Base-by-base conservation (phyloP, 2,113 vertebrate species). In the Tachuris rubrigastra region DNA sequence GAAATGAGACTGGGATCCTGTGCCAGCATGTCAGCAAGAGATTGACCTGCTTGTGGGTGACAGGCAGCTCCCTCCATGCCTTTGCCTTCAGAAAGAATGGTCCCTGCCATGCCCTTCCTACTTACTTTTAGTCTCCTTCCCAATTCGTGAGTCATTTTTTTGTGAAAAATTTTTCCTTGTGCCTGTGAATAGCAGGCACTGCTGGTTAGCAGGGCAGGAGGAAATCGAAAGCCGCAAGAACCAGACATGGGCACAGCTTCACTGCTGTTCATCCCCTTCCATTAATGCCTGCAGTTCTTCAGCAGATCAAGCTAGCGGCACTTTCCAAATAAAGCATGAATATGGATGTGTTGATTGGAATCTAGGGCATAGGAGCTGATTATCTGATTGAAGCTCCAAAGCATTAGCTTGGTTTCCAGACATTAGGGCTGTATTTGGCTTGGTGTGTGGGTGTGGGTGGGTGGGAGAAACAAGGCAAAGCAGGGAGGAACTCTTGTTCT, bases 291-390 rank as follows among this genome's bases (percentile, higher is more conserved):
- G 33, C 87, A 75, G 68, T 42, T 74, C 59, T 74, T 42, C 58
- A 76, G 66, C 77, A 68, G 93, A 76, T 94, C 53, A 69, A 15
- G 84, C 87, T 87, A 87, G 42, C 5, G 8, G 78, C 62, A 31
- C 73, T 85, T 94, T 65, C 81, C 94, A 94, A 89, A 95, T 97
- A 96, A 94, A 92, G 71, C 74, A 73, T 93, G 85, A 95, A 96
- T 96, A 96, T 94, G 89, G 93, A 94, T 95, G 85, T 94, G 94
- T 95, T 96, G 93, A 96, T 97, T 96, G 88, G 93, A 96, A 96
- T 96, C 94, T 96, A 85, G 94, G 87, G 85, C 95, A 96, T 46
- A 73, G 91, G 78, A 89, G 74, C 89, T 96, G 95, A 94, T 96
- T 95, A 82, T 94, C 85, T 95, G 93, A 91, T 94, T 96, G 95